Evolutionary conservation across 2,797 vertebrate genomes (phyloP), one percentile per base, ranked within the genome.

Genomic region (Channa striata): DNA sequence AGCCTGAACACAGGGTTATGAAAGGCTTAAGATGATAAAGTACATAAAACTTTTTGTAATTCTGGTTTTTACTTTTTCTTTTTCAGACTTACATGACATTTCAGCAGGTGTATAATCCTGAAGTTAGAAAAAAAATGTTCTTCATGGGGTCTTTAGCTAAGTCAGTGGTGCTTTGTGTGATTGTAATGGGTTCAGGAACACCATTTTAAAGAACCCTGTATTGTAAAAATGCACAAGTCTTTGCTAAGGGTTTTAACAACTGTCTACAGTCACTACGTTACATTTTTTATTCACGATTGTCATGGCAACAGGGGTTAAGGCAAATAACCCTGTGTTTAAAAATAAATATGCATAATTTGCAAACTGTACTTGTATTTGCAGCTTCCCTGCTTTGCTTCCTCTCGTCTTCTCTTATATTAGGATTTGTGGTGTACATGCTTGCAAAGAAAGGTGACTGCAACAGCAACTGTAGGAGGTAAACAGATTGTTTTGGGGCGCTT

Each of bases 31-130:
- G 33, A 48, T 67, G 58, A 78, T 75, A 74, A 79, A 69, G 47
- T 66, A 42, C 43, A 46, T 49, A 66, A 68, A 68, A 44, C 56
- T 60, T 80, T 52, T 56, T 81, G 52, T 73, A 86, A 77, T 62
- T 77, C 50, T 53, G 54, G 1, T 56, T 82, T 79, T 47, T 53
- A 34, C 66, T 59, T 68, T 54, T 60, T 19, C n/a, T 51, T 21
- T 49, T 60, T 53, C 30, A 70, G 40, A 47, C 63, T 11, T 40
- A 14, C 47, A 37, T 57, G 42, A 50, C 51, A 68, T 69, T 58
- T 57, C 46, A 64, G 39, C 19, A 36, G 7, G 25, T 63, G 25
- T 58, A 56, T 62, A 78, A 76, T 75, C 51, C 57, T 53, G 14
- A 62, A 49, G 23, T n/a, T 56, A 17, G 23, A 42, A 37, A 70